phyloP scores from a whole-genome alignment of 2,888 invertebrate genomes.

The Dryococelus australis region DNA sequence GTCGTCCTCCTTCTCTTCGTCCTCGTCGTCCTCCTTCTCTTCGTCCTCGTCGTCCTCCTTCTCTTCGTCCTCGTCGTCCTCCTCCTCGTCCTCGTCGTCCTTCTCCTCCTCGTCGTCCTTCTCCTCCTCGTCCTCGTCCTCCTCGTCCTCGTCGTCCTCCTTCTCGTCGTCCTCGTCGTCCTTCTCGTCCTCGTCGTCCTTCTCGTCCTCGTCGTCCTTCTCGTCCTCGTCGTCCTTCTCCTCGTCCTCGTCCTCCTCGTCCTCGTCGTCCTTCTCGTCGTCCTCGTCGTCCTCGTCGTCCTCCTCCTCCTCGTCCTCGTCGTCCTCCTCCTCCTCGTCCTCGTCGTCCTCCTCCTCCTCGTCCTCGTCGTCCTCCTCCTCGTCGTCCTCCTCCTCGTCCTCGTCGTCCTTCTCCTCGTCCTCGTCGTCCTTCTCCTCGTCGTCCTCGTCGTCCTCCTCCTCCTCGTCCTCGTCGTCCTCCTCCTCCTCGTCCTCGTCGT shows the following conservation, averaged over 20 bases:
- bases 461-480: slow-evolving; percentile 4
- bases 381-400: not conserved
- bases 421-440: slow-evolving; percentile 29
- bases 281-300: not conserved
- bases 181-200: too few relatives aligned
- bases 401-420: not conserved
- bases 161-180: too few relatives aligned
- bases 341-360: not conserved
- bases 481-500: slow-evolving; percentile 1
- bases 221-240: too few relatives aligned
- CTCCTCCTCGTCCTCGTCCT: slow-evolving; percentile 28
- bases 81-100: not conserved
- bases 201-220: too few relatives aligned
- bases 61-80: too few relatives aligned
- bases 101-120: too few relatives aligned
- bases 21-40: too few relatives aligned
- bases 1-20: too few relatives aligned
- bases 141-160: slow-evolving; percentile 13
- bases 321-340: not conserved
- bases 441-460: slow-evolving; percentile 21
- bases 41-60: too few relatives aligned
- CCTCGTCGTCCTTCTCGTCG: not conserved
- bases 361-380: not conserved
- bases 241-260: too few relatives aligned
- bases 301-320: not conserved